Evolutionary conservation across 2,888 invertebrate genomes (phyloP), one percentile per base, ranked within the genome.

Genomic region (Neoaliturus tenellus): DNA sequence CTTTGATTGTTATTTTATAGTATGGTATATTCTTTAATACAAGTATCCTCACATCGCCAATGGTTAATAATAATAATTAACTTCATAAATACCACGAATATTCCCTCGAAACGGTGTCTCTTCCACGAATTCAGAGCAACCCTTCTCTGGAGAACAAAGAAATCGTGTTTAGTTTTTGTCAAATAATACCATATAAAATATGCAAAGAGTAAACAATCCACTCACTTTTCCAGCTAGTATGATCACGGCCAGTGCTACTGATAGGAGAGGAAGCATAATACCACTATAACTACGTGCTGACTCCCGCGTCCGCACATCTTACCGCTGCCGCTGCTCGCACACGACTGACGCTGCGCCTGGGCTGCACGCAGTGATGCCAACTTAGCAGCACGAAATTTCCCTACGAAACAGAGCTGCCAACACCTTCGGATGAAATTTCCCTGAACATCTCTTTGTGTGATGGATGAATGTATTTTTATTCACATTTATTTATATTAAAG

Each of bases 171-270:
- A 17, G 2, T 31, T 12, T 67, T 6, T 23, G 23, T 80, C 20
- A 44, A 44, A 4, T 14, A 2, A 44, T 44, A 14, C 17, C 17
- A 44, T 44, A 44, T n/a, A n/a, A n/a, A n/a, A n/a, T n/a, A n/a
- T n/a, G n/a, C n/a, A n/a, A n/a, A n/a, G n/a, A n/a, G 17, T 8
- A 44, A 14, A 44, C 44, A 12, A 6, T 2, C 2, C 14, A 87
- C 87, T 86, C 58, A 87, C 87, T 87, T 87, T 87, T 85, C 87
- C 87, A 82, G 87, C 86, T 85, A 87, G 85, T 78, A 87, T 86
- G 84, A 87, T 86, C 85, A 87, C 86, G 85, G 87, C 87, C 87
- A 87, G 87, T 83, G 87, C 86, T 87, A 86, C 85, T 86, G 85
- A 83, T 85, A 86, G 51, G 83, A 83, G 85, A 82, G 84, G 85